These are phyloP conservation scores for Hypotaenidia okinawae DNA, from an alignment of 2,797 vertebrate species.

Conservation along the genomic window DNA sequence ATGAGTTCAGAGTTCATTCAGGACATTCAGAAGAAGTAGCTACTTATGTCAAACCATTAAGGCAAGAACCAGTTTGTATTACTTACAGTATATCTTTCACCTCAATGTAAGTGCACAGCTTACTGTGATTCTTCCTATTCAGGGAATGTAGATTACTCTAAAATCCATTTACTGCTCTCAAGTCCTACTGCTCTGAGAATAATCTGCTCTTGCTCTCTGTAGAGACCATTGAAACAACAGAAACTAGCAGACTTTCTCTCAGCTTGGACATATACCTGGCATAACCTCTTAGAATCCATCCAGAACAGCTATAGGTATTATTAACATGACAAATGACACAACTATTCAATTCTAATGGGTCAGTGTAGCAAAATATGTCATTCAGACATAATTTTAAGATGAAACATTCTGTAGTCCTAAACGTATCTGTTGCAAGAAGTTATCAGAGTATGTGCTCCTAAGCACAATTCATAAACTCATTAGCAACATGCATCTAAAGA, in stretches of 20 bases:
- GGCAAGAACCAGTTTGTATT: not conserved
- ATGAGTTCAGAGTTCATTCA: not conserved
- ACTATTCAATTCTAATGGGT: not conserved
- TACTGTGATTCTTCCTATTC: not conserved
- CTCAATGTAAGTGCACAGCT: not conserved
- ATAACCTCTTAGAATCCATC: not conserved
- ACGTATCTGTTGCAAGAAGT: not conserved
- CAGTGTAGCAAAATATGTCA: not conserved
- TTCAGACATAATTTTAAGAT: not conserved
- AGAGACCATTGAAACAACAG: not conserved
- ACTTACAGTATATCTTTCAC: not conserved
- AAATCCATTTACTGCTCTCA: not conserved
- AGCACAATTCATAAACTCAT: not conserved
- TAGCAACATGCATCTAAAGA: not conserved
- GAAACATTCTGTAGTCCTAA: not conserved
- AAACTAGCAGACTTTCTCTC: not conserved
- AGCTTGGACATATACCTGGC: not conserved
- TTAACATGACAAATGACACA: not conserved
- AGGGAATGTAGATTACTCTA: not conserved
- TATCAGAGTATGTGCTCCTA: not conserved
- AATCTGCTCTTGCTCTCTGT: not conserved
- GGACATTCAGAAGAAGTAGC: not conserved
- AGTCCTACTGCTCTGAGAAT: not conserved
- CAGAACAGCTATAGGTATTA: not conserved
- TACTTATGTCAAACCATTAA: not conserved